Percentiles rank a stretch among this genome's conserved stretches.
These are phyloP conservation scores for Pangasianodon gigas DNA, from an alignment of 2,113 vertebrate species.

Conservation along the genomic window DNA sequence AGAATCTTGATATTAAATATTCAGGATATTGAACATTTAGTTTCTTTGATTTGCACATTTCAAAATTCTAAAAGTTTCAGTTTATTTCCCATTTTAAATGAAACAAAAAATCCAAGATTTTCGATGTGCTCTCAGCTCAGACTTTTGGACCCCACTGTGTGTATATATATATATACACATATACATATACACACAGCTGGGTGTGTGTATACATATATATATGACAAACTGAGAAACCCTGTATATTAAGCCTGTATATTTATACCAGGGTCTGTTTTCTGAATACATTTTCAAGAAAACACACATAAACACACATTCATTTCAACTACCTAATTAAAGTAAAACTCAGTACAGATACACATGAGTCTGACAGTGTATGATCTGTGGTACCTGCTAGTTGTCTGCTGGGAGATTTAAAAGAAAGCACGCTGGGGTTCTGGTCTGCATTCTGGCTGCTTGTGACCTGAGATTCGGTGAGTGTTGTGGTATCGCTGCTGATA, in stretches of 20 bases:
- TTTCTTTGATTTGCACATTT: not conserved
- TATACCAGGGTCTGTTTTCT: not conserved
- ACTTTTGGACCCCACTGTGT: not conserved
- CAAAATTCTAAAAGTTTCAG: too few species aligned
- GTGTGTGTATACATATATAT: too few species aligned
- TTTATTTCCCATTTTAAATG: too few species aligned
- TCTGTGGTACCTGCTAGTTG: constrained; percentile 67
- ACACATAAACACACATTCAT: not conserved
- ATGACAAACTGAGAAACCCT: too few species aligned
- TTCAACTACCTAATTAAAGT: not conserved
- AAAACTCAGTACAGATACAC: not conserved
- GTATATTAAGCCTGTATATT: not conserved
- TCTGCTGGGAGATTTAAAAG: constrained; percentile 45
- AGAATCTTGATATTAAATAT: not conserved
- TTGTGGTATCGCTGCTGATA: constrained; percentile 40
- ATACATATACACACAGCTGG: too few species aligned
- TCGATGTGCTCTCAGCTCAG: not conserved
- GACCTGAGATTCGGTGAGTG: constrained; percentile 9
- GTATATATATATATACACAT: not conserved
- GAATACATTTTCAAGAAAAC: not conserved
- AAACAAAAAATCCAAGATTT: not conserved
- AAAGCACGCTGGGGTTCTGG: constrained; percentile 12
- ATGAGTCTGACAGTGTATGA: not conserved
- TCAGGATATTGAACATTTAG: not conserved
- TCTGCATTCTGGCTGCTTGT: constrained; percentile 16